phyloP scores from a whole-genome alignment of 1,140 invertebrate species.

The Aphis craccivora region DNA sequence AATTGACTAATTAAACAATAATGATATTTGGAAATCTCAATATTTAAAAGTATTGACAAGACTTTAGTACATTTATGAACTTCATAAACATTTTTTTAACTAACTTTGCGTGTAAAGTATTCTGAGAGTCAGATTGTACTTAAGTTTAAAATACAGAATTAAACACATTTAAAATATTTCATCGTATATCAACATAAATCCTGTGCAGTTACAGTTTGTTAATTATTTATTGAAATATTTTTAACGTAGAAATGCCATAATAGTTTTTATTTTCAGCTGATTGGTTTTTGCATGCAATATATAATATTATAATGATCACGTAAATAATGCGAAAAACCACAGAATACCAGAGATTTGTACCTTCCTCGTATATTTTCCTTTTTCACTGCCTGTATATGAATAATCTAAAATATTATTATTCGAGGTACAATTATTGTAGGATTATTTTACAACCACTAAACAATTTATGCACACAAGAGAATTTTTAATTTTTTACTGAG shows the following conservation, averaged over 20 bases:
- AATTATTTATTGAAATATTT: not conserved
- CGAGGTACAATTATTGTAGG: not conserved
- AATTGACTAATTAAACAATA: no score
- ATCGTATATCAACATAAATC: not conserved
- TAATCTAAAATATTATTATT: conserved; percentile 14
- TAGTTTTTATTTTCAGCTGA: not conserved
- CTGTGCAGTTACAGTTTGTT: not conserved
- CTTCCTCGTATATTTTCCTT: not conserved
- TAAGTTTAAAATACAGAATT: not conserved
- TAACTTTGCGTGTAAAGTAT: not conserved
- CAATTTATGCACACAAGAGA: not conserved
- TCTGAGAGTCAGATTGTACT: not conserved
- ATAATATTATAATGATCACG: not conserved
- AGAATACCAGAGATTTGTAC: not conserved
- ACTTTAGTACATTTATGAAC: not conserved
- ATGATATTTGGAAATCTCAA: no score
- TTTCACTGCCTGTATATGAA: not conserved
- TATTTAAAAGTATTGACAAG: no score
- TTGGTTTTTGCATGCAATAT: not conserved
- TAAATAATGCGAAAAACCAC: not conserved
- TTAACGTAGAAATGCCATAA: not conserved
- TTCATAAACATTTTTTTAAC: not conserved
- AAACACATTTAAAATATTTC: not conserved
- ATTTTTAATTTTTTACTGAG: not conserved
- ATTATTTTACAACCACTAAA: not conserved